phyloP scores from a whole-genome alignment of 2,888 invertebrate species.

The Spodoptera littoralis region DNA sequence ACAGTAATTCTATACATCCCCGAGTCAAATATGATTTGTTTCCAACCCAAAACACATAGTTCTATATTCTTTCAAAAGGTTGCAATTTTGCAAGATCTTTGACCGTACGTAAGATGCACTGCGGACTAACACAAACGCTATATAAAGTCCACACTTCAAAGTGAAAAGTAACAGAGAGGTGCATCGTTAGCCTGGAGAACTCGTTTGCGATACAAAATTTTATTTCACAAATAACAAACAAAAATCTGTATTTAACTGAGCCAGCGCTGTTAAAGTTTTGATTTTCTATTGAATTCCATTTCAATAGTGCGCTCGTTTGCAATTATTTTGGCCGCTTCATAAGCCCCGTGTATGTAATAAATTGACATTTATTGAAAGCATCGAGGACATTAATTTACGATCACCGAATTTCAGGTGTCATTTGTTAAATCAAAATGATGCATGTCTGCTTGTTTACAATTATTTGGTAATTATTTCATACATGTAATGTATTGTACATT shows the following conservation, averaged over 20 bases:
- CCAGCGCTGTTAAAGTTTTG: too few species aligned
- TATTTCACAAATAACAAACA: not conserved
- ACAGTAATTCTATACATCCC: too few species aligned
- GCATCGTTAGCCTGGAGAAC: not conserved
- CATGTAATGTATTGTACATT: too few species aligned
- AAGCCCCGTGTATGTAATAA: not conserved
- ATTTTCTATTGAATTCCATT: conserved; percentile 1
- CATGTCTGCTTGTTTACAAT: too few species aligned
- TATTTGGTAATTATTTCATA: too few species aligned
- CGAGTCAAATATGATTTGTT: too few species aligned
- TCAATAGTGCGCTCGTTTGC: conserved; percentile 3
- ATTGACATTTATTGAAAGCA: not conserved
- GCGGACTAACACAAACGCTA: not conserved
- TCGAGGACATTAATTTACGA: not conserved
- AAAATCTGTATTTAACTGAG: not conserved
- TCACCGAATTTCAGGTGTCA: too few species aligned
- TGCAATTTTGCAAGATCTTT: too few species aligned
- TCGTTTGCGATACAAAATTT: not conserved
- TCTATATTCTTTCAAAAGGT: too few species aligned
- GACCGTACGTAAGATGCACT: too few species aligned
- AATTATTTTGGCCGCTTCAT: not conserved
- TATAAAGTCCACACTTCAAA: not conserved
- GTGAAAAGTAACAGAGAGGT: conserved; percentile 10
- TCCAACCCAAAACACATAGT: too few species aligned
- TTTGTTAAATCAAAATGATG: too few species aligned